Conservation (phyloP, 1,140 invertebrate species). For the Linepithema humile region DNA sequence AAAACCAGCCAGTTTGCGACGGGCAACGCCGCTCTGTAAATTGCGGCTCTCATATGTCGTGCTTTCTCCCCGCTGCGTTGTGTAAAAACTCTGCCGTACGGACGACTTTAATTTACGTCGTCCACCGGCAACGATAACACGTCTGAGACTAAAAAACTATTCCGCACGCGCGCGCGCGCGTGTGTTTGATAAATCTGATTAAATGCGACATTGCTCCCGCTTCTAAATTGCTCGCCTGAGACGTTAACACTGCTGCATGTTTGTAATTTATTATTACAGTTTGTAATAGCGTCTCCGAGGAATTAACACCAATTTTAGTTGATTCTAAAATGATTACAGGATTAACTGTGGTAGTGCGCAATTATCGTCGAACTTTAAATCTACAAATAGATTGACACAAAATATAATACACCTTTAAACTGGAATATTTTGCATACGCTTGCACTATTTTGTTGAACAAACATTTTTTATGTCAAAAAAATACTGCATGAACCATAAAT, state of each 20-base stretch:
- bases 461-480: not conserved
- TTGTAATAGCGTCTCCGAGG: not conserved
- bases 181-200: constrained; percentile 46
- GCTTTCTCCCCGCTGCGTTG: not conserved
- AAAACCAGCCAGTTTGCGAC: constrained; percentile 12
- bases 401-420: not conserved
- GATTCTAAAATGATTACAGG: not conserved
- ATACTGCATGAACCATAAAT: too few species aligned
- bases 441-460: not conserved
- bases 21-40: constrained; percentile 21
- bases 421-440: not conserved
- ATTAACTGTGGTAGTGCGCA: not conserved
- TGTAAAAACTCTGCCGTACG: constrained; percentile 41
- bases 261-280: not conserved
- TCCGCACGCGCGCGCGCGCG: not conserved
- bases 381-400: too few species aligned
- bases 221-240: constrained; percentile 21
- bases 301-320: not conserved
- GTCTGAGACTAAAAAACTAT: constrained; percentile 52
- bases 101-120: constrained; percentile 51
- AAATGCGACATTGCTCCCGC: constrained; percentile 25
- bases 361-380: not conserved
- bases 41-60: constrained; percentile 35
- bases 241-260: constrained; percentile 11
- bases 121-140: constrained; percentile 34